A percentile compares a stretch with the other conserved stretches of the same genome.
Conservation (phyloP, 2,113 vertebrate genomes). For the Crotalus helleri region DNA sequence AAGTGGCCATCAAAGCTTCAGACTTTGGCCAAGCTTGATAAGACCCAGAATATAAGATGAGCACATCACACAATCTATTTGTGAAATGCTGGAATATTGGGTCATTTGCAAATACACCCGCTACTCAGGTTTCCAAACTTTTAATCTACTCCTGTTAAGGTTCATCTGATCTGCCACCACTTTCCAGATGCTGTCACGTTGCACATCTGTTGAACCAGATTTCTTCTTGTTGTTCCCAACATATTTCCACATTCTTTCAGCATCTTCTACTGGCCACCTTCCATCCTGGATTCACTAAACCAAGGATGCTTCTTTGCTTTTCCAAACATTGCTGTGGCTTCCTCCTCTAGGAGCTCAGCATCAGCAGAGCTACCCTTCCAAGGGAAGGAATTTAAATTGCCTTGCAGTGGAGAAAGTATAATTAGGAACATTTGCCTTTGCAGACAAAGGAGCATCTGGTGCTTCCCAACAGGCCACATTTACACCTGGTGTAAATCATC, state of each 20-base stretch:
- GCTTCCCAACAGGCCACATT: not conserved
- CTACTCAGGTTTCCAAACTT: not conserved
- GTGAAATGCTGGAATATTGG: not conserved
- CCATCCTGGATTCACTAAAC: not conserved
- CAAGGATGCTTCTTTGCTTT: too few species aligned
- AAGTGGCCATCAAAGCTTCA: not conserved
- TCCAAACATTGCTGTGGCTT: not conserved
- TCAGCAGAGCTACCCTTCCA: not conserved
- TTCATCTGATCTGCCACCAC: not conserved
- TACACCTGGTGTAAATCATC: not conserved
- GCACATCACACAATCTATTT: not conserved
- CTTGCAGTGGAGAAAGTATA: not conserved
- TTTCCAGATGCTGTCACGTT: not conserved
- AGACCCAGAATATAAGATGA: not conserved
- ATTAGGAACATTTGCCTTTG: slow-evolving; percentile 21
- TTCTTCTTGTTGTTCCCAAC: not conserved
- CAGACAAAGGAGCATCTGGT: not conserved
- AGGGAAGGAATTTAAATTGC: not conserved
- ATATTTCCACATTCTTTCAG: not conserved
- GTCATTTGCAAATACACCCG: not conserved
- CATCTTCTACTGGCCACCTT: not conserved
- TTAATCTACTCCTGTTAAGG: not conserved
- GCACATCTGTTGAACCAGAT: not conserved
- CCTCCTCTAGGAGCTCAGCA: not conserved
- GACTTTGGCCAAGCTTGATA: not conserved